phyloP scores from a whole-genome alignment of 2,113 vertebrate species.

The Odontesthes bonariensis region DNA sequence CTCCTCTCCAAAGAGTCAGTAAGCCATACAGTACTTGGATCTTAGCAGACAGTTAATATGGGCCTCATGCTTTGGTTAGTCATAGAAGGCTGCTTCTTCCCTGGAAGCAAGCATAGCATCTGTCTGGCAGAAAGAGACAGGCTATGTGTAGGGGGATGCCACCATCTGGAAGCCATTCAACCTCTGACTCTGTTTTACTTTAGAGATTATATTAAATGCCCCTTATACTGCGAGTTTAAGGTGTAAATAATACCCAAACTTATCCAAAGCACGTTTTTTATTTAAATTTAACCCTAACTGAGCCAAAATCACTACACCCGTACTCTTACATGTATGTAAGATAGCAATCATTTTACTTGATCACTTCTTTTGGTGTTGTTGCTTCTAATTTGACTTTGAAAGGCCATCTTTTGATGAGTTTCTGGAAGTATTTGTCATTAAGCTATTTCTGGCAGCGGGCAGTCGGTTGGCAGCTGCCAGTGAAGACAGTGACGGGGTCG shows the following conservation, averaged over 20 bases:
- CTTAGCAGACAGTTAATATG: conserved; percentile 59
- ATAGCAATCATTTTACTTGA: conserved; percentile 48
- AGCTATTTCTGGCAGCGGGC: conserved; percentile 66
- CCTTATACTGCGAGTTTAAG: conserved; percentile 64
- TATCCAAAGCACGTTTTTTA: conserved; percentile 65
- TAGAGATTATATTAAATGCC: conserved; percentile 53
- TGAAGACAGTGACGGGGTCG: conserved; percentile 64
- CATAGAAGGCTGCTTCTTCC: conserved; percentile 74
- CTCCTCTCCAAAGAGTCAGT: conserved; percentile 36
- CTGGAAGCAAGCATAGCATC: conserved; percentile 67
- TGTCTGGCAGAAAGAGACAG: conserved; percentile 64
- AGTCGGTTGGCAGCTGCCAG: conserved; percentile 69
- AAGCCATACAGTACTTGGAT: conserved; percentile 44
- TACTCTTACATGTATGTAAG: conserved; percentile 3
- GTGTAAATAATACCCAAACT: conserved; percentile 60
- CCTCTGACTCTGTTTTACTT: conserved; percentile 59
- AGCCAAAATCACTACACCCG: conserved; percentile 38
- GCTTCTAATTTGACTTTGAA: conserved; percentile 60
- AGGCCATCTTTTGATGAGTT: conserved; percentile 64
- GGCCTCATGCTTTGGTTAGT: conserved; percentile 71
- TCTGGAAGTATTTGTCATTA: conserved; percentile 72
- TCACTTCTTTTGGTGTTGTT: conserved; percentile 50
- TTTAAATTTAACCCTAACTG: conserved; percentile 49
- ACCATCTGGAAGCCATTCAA: conserved; percentile 81
- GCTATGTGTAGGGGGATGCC: conserved; percentile 59